Evolutionary conservation across 2,888 invertebrate genomes (phyloP), one percentile per base, ranked within the genome.

Genomic region (Choristoneura rosaceana): DNA sequence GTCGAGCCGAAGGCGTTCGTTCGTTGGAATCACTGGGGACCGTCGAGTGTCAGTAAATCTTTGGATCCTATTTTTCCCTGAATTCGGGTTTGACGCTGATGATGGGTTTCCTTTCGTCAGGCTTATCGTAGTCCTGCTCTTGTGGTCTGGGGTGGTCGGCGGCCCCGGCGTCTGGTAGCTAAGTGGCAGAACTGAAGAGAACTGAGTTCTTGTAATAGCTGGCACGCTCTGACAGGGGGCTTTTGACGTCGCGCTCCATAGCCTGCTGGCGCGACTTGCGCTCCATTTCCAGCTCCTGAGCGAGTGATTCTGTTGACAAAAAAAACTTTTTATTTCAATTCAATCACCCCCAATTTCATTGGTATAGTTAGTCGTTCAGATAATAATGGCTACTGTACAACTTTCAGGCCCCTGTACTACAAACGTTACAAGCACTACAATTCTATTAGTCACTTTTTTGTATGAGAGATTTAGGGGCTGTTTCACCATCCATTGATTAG

Each of bases 141-240:
- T 52, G 17, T 25, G 25, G 8, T 10, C 25, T 89, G 91, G 91
- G 91, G 91, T 82, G 85, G 74, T 90, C 88, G 78, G 78, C 79
- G 70, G 85, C 91, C 92, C 92, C 92, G 87, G 87, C 73, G 79
- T 86, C 85, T 83, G 87, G 79, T 85, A 94, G 94, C 95, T 95
- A 96, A 94, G 98, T 98, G 86, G 98, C 98, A 88, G 97, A 97
- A 82, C 97, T 97, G 90, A 98, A 98, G 78, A 98, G 95, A 79
- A 98, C 97, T 47, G 98, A 98, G 92, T 97, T 98, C 93, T 98
- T 98, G 95, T 98, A 98, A 92, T 98, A 98, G 81, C 96, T 96
- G 78, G 96, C 95, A 75, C 96, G 95, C 90, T 98, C 98, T 82
- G 97, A 97, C 76, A 98, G 95, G 50, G 97, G 97, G 81, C 97